Evolutionary conservation across 2,888 invertebrate genomes (phyloP), one percentile per base, ranked within the genome.

Genomic region (Colletes collaris): DNA sequence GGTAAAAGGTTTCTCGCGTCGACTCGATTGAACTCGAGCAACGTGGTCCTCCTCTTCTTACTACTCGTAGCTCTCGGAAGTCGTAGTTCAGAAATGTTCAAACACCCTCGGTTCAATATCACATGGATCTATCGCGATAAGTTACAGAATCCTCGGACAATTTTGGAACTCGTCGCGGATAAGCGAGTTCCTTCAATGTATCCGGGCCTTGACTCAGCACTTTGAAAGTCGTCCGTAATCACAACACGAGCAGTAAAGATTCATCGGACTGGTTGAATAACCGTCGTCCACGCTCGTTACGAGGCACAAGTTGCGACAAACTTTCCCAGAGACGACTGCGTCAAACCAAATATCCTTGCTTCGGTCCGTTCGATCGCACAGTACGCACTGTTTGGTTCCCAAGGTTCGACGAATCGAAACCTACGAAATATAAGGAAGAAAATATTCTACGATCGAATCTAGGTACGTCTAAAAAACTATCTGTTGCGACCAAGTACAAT

Each of bases 171-270:
- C 44, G 7, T 46, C 44, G 10, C 44, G 44, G 10, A 46, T 10
- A 46, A 40, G 19, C 16, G 19, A 58, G 16, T 58, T 6, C 58
- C 6, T 50, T 10, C n/a, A 44, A 35, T n/a, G 10, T 64, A 56
- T 13, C 16, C 46, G 10, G 44, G 10, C 8, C 16, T 56, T 49
- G 6, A 35, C 35, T 11, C 3, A 8, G 35, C 75, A 72, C 75
- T 75, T 11, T n/a, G 11, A 6, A 0, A 6, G 37, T 53, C 35
- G 50, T 13, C 6, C 58, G 10, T 6, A 37, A 52, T 27, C 64
- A 74, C 75, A 40, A 46, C 75, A 60, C 76, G 11, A 44, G 44
- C 13, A 27, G 44, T 35, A n/a, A 11, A 5, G 8, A 72, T 64
- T 58, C 75, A 74, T 75, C 63, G 11, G 8, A 5, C 10, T 46